These are phyloP conservation scores for Phalera bucephala DNA, from an alignment of 2,888 invertebrate species.

Conservation along the genomic window DNA sequence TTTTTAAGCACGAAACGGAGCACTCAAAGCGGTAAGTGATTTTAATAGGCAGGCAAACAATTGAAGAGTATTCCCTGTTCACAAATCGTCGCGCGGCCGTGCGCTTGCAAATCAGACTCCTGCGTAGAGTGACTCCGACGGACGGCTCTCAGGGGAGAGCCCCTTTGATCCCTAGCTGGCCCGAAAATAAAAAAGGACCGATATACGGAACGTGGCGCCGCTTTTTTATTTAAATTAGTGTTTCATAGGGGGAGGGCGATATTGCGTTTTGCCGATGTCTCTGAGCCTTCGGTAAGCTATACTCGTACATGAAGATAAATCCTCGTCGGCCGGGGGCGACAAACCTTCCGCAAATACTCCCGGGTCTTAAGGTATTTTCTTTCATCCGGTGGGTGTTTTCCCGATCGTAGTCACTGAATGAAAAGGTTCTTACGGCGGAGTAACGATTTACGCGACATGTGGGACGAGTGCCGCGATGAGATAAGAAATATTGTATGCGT, in stretches of 20 bases:
- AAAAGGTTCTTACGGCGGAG: constrained; percentile 32
- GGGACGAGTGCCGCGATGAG: constrained; percentile 13
- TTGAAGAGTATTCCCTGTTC: constrained; percentile 77
- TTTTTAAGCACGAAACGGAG: constrained; percentile 43
- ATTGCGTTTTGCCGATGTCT: constrained; percentile 80
- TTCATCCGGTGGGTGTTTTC: constrained; percentile 46
- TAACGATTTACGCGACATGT: constrained; percentile 33
- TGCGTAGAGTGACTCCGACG: constrained; percentile 42
- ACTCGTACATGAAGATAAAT: constrained; percentile 57
- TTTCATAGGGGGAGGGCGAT: constrained; percentile 81
- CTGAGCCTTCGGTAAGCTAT: constrained; percentile 67
- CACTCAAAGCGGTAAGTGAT: constrained; percentile 69
- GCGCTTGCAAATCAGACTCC: constrained; percentile 75
- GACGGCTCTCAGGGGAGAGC: constrained; percentile 71
- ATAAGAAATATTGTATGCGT: constrained; percentile 21
- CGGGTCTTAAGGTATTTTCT: constrained; percentile 52
- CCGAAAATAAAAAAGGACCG: constrained; percentile 82
- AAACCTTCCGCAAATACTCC: constrained; percentile 60
- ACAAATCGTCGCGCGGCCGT: constrained; percentile 77
- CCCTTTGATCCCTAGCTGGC: constrained; percentile 82
- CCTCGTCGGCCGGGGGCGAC: constrained; percentile 48
- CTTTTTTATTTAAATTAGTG: constrained; percentile 84
- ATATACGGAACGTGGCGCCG: constrained; percentile 83
- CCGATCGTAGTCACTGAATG: constrained; percentile 39
- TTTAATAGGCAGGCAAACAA: constrained; percentile 78